These are phyloP conservation scores for Chalcis sispes DNA, from an alignment of 2,888 invertebrate genomes.

Conservation along the genomic window DNA sequence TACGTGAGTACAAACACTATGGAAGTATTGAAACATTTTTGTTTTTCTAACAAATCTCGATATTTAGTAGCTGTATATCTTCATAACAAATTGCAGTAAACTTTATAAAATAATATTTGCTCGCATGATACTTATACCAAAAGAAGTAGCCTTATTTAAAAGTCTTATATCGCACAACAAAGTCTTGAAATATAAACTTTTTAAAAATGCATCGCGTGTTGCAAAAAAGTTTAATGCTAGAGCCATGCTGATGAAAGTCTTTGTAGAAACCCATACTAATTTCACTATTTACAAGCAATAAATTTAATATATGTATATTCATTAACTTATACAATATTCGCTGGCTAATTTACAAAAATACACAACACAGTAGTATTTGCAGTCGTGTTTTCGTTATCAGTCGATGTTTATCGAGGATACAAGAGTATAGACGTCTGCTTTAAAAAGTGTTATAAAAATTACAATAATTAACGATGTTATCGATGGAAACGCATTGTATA, in stretches of 20 bases:
- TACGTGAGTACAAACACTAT: constrained; percentile 50
- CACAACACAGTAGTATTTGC: constrained; percentile 56
- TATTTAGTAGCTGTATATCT: constrained; percentile 46
- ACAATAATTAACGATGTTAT: constrained; percentile 53
- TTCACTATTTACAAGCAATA: constrained; percentile 54
- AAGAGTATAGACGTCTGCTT: constrained; percentile 53
- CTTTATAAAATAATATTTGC: constrained; percentile 50
- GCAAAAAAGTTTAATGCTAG: constrained; percentile 51
- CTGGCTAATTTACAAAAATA: constrained; percentile 48
- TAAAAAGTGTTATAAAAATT: constrained; percentile 64
- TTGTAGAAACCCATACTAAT: constrained; percentile 40
- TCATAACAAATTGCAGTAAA: constrained; percentile 48
- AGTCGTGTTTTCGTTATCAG: constrained; percentile 59
- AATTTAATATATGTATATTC: constrained; percentile 43
- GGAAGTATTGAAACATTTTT: constrained; percentile 45
- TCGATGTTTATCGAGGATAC: constrained; percentile 60
- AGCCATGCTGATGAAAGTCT: constrained; percentile 53
- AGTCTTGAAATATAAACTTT: constrained; percentile 52
- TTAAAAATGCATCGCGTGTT: constrained; percentile 46
- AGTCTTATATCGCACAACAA: constrained; percentile 53
- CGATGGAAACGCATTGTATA: constrained; percentile 30
- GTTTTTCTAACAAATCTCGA: constrained; percentile 43
- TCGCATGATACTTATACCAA: constrained; percentile 34
- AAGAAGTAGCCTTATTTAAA: constrained; percentile 49
- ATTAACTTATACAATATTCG: constrained; percentile 50